Percentiles rank a stretch among this genome's conserved stretches.
Conservation (phyloP, 2,888 invertebrate species). For the Drosophila engyochracea region DNA sequence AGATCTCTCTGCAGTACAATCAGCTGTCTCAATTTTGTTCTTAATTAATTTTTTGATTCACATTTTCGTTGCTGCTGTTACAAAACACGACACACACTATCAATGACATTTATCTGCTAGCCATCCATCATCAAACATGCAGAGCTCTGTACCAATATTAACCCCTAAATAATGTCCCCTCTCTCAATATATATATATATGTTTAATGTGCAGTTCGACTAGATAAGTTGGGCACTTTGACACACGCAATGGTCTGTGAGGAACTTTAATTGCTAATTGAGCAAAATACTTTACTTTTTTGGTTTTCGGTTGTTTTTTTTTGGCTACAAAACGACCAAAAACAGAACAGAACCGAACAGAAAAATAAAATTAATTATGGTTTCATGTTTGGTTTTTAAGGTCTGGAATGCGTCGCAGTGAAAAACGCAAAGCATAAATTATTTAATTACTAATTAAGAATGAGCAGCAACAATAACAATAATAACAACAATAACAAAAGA, state of each 20-base stretch:
- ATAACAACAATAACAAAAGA: slow-evolving; percentile 18
- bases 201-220: background rate
- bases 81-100: slow-evolving; percentile 40
- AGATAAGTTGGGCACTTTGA: slow-evolving; percentile 43
- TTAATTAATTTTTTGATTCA: background rate
- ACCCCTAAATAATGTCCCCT: slow-evolving; percentile 48
- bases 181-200: background rate
- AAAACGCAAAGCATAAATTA: slow-evolving; percentile 80
- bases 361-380: slow-evolving; percentile 69
- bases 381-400: slow-evolving; percentile 66
- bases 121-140: slow-evolving; percentile 41
- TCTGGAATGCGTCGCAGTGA: slow-evolving; percentile 38
- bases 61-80: background rate
- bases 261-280: slow-evolving; percentile 79
- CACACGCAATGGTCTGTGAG: slow-evolving; percentile 70
- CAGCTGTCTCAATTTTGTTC: background rate
- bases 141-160: slow-evolving; percentile 19
- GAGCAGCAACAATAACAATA: slow-evolving; percentile 40
- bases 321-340: slow-evolving; percentile 44
- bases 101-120: slow-evolving; percentile 40
- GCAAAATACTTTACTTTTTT: slow-evolving; percentile 52
- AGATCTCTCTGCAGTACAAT: background rate
- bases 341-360: slow-evolving; percentile 11
- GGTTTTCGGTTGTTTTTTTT: slow-evolving; percentile 13
- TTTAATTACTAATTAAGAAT: slow-evolving; percentile 81